Percentiles rank a stretch among this genome's conserved stretches.
phyloP scores from a whole-genome alignment of 2,888 invertebrate species.

The Craniophora ligustri region DNA sequence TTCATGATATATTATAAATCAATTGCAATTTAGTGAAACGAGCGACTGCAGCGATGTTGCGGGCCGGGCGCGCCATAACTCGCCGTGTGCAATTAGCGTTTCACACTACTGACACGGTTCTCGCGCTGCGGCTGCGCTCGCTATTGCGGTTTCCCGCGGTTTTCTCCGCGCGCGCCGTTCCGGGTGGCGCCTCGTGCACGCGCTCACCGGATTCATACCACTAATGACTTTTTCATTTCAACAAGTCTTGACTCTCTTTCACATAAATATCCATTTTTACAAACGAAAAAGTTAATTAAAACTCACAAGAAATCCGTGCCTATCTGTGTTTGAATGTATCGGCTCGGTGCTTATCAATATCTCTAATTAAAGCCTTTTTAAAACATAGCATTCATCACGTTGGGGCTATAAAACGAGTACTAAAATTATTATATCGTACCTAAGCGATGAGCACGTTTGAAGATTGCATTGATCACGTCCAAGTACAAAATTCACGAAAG shows the following conservation, averaged over 20 bases:
- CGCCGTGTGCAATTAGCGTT: conserved; percentile 83
- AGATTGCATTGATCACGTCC: conserved; percentile 55
- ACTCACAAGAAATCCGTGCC: conserved; percentile 10
- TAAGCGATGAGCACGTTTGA: conserved; percentile 53
- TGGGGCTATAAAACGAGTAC: conserved; percentile 35
- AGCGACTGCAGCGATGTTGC: conserved; percentile 65
- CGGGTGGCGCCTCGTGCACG: conserved; percentile 83
- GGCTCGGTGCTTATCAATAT: conserved; percentile 43
- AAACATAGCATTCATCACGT: conserved; percentile 49
- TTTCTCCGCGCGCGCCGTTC: conserved; percentile 86
- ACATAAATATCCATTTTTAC: conserved; percentile 36
- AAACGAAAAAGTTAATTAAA: conserved; percentile 20
- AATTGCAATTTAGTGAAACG: conserved; percentile 59
- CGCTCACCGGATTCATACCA: conserved; percentile 73
- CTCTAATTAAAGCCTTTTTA: conserved; percentile 42
- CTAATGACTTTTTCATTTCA: conserved; percentile 75
- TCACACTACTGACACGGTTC: conserved; percentile 89
- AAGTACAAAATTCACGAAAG: conserved; percentile 55
- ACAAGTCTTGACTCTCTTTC: conserved; percentile 63
- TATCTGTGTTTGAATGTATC: conserved; percentile 32
- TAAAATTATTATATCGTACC: conserved; percentile 34
- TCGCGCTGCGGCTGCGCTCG: conserved; percentile 73
- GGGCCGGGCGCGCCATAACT: conserved; percentile 72
- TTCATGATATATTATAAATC: conserved; percentile 52
- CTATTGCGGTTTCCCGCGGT: conserved; percentile 87